These are phyloP conservation scores for Calameuta filiformis DNA, from an alignment of 2,888 invertebrate species.

Conservation along the genomic window DNA sequence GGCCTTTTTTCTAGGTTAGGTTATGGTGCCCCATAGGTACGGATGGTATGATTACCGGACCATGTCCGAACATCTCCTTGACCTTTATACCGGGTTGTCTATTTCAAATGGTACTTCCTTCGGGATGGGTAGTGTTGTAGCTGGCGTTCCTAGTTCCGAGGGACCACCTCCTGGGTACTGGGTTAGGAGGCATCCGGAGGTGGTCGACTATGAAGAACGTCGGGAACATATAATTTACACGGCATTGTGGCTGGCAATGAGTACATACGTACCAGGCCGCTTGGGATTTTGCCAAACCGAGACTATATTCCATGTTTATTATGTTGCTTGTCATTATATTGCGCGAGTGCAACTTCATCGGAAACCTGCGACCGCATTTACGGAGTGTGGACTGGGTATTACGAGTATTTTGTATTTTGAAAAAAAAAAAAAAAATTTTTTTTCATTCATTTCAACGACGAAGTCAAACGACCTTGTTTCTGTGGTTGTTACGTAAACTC, in stretches of 20 bases:
- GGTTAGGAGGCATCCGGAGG: not conserved
- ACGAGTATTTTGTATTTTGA: too few relatives aligned
- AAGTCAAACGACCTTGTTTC: not conserved
- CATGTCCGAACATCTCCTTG: not conserved
- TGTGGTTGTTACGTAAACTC: not conserved
- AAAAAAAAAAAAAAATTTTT: too few relatives aligned
- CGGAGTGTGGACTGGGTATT: not conserved
- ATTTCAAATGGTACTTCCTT: not conserved
- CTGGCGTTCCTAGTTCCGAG: not conserved
- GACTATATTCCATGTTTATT: slow-evolving; percentile 11
- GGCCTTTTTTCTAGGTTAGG: not conserved
- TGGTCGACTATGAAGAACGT: not conserved
- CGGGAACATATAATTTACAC: slow-evolving; percentile 11
- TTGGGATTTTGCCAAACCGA: slow-evolving; percentile 12
- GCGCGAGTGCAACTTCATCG: slow-evolving; percentile 1
- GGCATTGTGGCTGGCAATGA: slow-evolving; percentile 11
- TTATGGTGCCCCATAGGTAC: not conserved
- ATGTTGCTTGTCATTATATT: slow-evolving; percentile 7
- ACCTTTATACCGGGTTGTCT: not conserved
- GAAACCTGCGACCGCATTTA: not conserved
- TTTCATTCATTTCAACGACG: too few relatives aligned
- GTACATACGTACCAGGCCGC: slow-evolving; percentile 6
- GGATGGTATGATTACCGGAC: not conserved
- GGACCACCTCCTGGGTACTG: not conserved
- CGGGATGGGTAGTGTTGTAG: not conserved